These are phyloP conservation scores for Menidia menidia DNA, from an alignment of 2,797 vertebrate species.

Conservation along the genomic window DNA sequence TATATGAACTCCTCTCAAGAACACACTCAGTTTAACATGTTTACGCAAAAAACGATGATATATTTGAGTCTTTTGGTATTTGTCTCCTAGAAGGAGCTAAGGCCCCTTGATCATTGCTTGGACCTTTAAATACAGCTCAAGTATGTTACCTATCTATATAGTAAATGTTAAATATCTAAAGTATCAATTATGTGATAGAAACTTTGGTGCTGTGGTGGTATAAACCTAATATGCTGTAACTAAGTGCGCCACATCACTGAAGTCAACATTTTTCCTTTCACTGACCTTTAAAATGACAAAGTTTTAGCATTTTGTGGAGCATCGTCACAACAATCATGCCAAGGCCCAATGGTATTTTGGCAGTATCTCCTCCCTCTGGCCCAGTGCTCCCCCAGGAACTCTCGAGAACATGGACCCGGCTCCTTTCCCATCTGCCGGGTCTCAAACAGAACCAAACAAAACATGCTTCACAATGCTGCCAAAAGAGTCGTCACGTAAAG, in stretches of 20 bases:
- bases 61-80: not conserved
- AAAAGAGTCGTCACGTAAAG: slow-evolving; percentile 45
- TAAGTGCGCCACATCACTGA: slow-evolving; percentile 23
- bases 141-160: not conserved
- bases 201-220: slow-evolving; percentile 4
- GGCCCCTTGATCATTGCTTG: not conserved
- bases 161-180: not conserved
- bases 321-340: slow-evolving; percentile 37
- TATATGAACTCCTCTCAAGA: too few relatives aligned
- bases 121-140: not conserved
- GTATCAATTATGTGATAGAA: not conserved
- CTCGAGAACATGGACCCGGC: slow-evolving; percentile 76
- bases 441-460: slow-evolving; percentile 77
- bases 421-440: slow-evolving; percentile 84
- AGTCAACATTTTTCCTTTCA: slow-evolving; percentile 19
- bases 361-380: slow-evolving; percentile 64
- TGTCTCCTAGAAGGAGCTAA: not conserved
- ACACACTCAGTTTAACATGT: too few relatives aligned
- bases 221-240: slow-evolving; percentile 12
- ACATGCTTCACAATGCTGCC: slow-evolving; percentile 55
- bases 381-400: slow-evolving; percentile 75
- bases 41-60: too few relatives aligned
- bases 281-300: slow-evolving; percentile 20
- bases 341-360: slow-evolving; percentile 70
- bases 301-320: not conserved